These are phyloP conservation scores for Hoplias malabaricus DNA, from an alignment of 2,113 vertebrate species.

Conservation along the genomic window DNA sequence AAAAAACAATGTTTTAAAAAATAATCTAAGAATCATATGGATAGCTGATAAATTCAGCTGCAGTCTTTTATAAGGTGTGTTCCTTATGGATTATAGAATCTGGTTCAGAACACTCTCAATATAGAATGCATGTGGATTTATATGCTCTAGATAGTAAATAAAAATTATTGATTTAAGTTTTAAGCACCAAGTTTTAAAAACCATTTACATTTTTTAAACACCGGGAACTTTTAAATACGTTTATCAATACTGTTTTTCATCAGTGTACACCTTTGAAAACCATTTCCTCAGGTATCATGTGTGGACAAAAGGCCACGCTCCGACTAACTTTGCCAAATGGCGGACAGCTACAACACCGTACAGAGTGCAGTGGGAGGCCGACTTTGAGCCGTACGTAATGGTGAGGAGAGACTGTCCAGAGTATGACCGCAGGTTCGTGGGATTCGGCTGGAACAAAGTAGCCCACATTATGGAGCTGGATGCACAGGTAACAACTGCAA, in stretches of 20 bases:
- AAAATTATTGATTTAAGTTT: too few species aligned
- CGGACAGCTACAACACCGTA: slow-evolving; percentile 95
- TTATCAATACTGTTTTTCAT: not conserved
- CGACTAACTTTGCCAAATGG: slow-evolving; percentile 98
- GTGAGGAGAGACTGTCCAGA: slow-evolving; percentile 91
- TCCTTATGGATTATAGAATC: too few species aligned
- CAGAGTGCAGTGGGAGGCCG: slow-evolving; percentile 94
- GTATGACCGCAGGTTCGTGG: slow-evolving; percentile 96
- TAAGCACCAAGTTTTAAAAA: too few species aligned
- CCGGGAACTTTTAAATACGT: too few species aligned
- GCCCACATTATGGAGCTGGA: slow-evolving; percentile 98
- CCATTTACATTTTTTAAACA: too few species aligned
- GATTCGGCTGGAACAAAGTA: slow-evolving; percentile 99
- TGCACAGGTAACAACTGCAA: slow-evolving; percentile 80
- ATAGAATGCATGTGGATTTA: not conserved
- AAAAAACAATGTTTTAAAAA: not conserved
- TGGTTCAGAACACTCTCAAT: too few species aligned
- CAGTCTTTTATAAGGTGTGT: slow-evolving; percentile 10
- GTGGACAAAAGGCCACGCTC: slow-evolving; percentile 96
- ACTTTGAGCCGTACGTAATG: slow-evolving; percentile 97
- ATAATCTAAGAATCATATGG: not conserved
- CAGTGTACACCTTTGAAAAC: not conserved
- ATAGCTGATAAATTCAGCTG: not conserved
- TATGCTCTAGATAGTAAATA: not conserved
- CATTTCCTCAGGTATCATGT: slow-evolving; percentile 85